Evolutionary conservation across 2,113 vertebrate species (phyloP), one percentile per base, ranked within the genome.

Genomic region (Oreochromis aureus): DNA sequence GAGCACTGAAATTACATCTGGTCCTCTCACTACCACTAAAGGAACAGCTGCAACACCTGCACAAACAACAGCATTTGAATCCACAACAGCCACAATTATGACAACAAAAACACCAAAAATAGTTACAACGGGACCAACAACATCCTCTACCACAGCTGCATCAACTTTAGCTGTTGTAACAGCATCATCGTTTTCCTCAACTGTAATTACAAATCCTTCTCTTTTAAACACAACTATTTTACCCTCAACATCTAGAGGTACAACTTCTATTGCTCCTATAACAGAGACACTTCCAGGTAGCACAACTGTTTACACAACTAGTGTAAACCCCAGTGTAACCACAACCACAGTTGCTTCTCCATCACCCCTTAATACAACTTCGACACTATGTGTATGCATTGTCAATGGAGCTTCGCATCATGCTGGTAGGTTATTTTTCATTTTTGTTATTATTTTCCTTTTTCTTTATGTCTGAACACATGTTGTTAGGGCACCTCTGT

Each of bases 271-370:
- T 46, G 16, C 5, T 3, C 87, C 93, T 9, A 8, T 91, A 12
- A 94, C 93, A 46, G 2, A 83, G 39, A 93, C 94, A 6, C 46
- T 93, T 69, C 89, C 88, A 34, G 41, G 85, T 1, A 82, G 3
- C 3, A 84, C 76, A 19, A 39, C 16, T 30, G 2, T 83, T 73
- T 36, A 15, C 8, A 12, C 54, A 22, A 56, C 41, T 24, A 2
- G 3, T 36, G 1, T 11, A 63, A 80, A 36, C 5, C 12, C 16
- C 1, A 12, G 3, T 19, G 3, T 44, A 36, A 5, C 6, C 3
- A 6, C 4, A 61, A 6, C 58, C 8, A 59, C 88, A 19, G 5
- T 6, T 56, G 30, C 56, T 30, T 22, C 69, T 1, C 81, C 89
- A 7, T 27, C 89, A 22, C 3, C 7, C 0, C 5, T 53, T 1